A percentile compares a stretch with the other conserved stretches of the same genome.
These are phyloP conservation scores for Xylophagus ater DNA, from an alignment of 2,888 invertebrate species.

Conservation along the genomic window DNA sequence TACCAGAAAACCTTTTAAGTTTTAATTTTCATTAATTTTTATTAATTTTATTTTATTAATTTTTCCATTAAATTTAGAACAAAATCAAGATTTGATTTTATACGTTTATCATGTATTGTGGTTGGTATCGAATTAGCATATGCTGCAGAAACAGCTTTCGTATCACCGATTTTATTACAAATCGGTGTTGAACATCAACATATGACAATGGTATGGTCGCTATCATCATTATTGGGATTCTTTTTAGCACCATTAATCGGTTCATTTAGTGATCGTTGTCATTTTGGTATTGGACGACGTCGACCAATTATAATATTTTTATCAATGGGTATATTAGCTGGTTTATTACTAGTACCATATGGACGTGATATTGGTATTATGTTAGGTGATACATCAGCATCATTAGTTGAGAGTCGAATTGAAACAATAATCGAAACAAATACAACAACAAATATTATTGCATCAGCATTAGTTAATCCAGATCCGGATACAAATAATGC, in stretches of 20 bases:
- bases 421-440: slow-evolving; percentile 14
- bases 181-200: slow-evolving; percentile 48
- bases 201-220: slow-evolving; percentile 45
- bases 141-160: slow-evolving; percentile 55
- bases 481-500: neutral
- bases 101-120: slow-evolving; percentile 33
- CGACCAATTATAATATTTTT: slow-evolving; percentile 49
- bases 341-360: slow-evolving; percentile 48
- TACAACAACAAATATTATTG: slow-evolving; percentile 19
- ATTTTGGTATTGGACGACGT: slow-evolving; percentile 43
- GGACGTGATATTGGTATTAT: slow-evolving; percentile 44
- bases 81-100: slow-evolving; percentile 33
- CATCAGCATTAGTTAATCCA: slow-evolving; percentile 20
- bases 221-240: slow-evolving; percentile 38
- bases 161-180: slow-evolving; percentile 50
- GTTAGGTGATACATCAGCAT: slow-evolving; percentile 42
- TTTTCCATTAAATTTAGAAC: slow-evolving; percentile 14
- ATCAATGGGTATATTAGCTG: slow-evolving; percentile 46
- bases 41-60: no score
- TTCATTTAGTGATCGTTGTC: slow-evolving; percentile 49
- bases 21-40: no score
- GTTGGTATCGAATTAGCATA: slow-evolving; percentile 54
- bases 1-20: no score
- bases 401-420: no score
- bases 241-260: slow-evolving; percentile 42